Evolutionary conservation across 2,888 invertebrate species (phyloP).

Genomic region (Sarcophaga subvicina): DNA sequence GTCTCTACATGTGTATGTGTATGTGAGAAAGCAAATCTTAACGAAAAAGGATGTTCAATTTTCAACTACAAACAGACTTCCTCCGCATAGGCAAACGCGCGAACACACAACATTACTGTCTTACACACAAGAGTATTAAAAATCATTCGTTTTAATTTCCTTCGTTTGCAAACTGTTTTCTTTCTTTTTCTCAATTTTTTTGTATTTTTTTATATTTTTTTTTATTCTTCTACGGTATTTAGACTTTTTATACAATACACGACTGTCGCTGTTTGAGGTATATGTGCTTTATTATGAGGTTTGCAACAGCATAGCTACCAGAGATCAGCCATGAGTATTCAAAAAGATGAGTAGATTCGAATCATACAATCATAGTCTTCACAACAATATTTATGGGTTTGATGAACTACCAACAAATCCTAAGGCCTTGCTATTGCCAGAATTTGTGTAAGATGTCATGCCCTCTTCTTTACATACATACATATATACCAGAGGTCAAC

Average conservation of each 20-base stretch:
- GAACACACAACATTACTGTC: background rate
- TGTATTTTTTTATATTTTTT: background rate
- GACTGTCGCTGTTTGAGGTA: background rate
- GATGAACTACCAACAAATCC: no score
- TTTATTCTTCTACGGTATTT: slow-evolving; percentile 8
- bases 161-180: slow-evolving; percentile 1
- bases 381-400: no score
- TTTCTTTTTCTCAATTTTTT: background rate
- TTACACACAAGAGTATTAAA: slow-evolving; percentile 39
- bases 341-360: no score
- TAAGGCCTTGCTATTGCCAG: no score
- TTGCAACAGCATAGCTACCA: no score
- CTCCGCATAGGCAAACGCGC: no score
- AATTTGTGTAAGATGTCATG: no score
- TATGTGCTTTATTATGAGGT: no score
- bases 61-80: background rate
- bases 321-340: no score
- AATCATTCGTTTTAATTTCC: slow-evolving; percentile 55
- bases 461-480: no score
- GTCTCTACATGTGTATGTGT: background rate
- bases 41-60: slow-evolving; percentile 1
- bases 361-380: no score
- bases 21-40: background rate
- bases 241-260: slow-evolving; percentile 3
- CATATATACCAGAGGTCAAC: no score